Evolutionary conservation across 2,888 invertebrate genomes (phyloP).

Genomic region (Athalia circularis): DNA sequence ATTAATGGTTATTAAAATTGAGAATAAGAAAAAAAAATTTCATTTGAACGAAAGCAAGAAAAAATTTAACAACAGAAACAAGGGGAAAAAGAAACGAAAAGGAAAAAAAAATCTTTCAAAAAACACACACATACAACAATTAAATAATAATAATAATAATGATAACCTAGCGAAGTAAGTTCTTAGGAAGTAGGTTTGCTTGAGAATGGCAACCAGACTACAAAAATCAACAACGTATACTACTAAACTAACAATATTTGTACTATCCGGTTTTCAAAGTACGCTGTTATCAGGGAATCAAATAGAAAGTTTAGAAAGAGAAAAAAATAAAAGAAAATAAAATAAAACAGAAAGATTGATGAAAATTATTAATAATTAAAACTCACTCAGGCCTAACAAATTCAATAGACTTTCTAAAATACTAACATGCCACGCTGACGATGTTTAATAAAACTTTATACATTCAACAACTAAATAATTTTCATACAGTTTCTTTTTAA

Average conservation of each 20-base stretch:
- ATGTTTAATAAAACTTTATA: no score
- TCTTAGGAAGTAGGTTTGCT: conserved; percentile 61
- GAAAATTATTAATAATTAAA: neutral
- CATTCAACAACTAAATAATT: no score
- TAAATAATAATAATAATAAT: neutral
- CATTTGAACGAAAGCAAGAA: conserved; percentile 48
- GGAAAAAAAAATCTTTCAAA: conserved; percentile 52
- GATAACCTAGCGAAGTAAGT: conserved; percentile 62
- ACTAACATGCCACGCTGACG: no score
- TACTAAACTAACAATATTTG: conserved; percentile 71
- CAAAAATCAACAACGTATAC: conserved; percentile 68
- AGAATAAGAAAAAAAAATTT: no score
- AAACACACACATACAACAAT: neutral
- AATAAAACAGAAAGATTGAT: neutral
- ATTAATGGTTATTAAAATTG: neutral
- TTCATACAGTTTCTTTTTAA: no score
- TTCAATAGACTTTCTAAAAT: no score
- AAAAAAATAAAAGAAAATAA: neutral
- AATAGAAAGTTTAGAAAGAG: conserved; percentile 34
- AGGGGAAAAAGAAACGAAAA: conserved; percentile 38
- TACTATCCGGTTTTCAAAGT: conserved; percentile 66
- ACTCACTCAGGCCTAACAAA: neutral
- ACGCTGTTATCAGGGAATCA: conserved; percentile 72
- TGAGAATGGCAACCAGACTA: conserved; percentile 61
- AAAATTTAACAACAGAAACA: conserved; percentile 47